Conservation (phyloP, 2,113 vertebrate species). For the Garra rufa region DNA sequence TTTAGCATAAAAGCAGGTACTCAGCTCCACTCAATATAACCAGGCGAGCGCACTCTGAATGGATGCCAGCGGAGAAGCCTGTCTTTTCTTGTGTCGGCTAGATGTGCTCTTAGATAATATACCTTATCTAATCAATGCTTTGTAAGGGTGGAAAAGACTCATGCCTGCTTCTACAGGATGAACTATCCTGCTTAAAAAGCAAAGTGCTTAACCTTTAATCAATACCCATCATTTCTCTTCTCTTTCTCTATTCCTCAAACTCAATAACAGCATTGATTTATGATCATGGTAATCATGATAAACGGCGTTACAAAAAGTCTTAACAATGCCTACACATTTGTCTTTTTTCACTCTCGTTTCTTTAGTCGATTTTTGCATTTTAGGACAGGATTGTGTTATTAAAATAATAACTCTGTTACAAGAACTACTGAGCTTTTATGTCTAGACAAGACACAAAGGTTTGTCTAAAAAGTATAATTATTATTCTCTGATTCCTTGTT, state of each 20-base stretch:
- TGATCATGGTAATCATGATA: slow-evolving; percentile 25
- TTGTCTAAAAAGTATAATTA: neutral
- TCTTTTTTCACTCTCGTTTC: neutral
- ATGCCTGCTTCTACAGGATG: neutral
- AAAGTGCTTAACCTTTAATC: slow-evolving; percentile 25
- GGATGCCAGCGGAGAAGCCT: neutral
- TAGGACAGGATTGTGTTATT: neutral
- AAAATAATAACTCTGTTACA: neutral
- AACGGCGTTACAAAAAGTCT: neutral
- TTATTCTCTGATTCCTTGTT: neutral
- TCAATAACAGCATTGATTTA: slow-evolving; percentile 9
- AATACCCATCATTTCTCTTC: neutral
- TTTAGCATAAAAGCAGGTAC: slow-evolving; percentile 22
- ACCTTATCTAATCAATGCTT: slow-evolving; percentile 12
- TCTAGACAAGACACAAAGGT: neutral
- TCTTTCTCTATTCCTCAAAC: slow-evolving; percentile 17
- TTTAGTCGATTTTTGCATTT: neutral
- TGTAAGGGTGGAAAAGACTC: slow-evolving; percentile 3
- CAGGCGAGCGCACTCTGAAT: slow-evolving; percentile 1
- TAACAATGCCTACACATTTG: slow-evolving; percentile 8
- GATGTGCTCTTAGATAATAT: slow-evolving; percentile 14
- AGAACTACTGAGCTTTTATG: neutral
- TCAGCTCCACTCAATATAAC: slow-evolving; percentile 25
- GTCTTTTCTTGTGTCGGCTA: slow-evolving; percentile 2
- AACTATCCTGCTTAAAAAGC: slow-evolving; percentile 7